Conservation (phyloP, 1,140 invertebrate species). For the Mamestra configurata region DNA sequence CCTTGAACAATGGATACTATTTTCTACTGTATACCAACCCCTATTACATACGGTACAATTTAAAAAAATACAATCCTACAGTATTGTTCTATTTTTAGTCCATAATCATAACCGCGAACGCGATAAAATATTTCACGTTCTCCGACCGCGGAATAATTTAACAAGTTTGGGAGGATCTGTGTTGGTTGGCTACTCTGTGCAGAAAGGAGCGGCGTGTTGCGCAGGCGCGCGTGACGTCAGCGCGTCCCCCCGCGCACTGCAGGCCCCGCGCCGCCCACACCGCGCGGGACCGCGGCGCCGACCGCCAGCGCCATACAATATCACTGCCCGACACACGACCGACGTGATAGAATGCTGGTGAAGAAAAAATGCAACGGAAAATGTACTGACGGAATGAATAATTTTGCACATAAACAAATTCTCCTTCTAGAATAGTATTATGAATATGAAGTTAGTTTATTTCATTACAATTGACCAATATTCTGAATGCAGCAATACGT, state of each 20-base stretch:
- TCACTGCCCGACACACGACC: conserved; percentile 35
- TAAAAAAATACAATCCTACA: neutral
- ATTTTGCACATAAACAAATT: conserved; percentile 18
- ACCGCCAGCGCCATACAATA: conserved; percentile 55
- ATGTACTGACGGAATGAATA: neutral
- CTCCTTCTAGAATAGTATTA: neutral
- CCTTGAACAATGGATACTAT: neutral
- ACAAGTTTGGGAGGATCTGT: conserved; percentile 56
- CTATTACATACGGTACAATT: neutral
- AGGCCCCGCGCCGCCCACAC: conserved; percentile 68
- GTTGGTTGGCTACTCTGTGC: conserved; percentile 65
- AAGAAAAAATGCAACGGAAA: conserved; percentile 33
- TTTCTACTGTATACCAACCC: neutral
- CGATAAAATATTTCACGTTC: conserved; percentile 37
- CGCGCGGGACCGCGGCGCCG: conserved; percentile 60
- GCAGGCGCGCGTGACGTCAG: conserved; percentile 84
- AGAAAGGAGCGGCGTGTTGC: conserved; percentile 73
- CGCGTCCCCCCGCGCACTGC: conserved; percentile 24
- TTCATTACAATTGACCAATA: too few relatives aligned
- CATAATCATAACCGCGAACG: conserved; percentile 24
- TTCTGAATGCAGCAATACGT: neutral
- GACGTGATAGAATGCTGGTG: conserved; percentile 7
- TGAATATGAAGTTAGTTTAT: too few relatives aligned
- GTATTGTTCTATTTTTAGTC: conserved; percentile 24
- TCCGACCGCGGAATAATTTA: conserved; percentile 22